These are phyloP conservation scores for Leistus spinibarbis DNA, from an alignment of 2,888 invertebrate species.

Conservation along the genomic window DNA sequence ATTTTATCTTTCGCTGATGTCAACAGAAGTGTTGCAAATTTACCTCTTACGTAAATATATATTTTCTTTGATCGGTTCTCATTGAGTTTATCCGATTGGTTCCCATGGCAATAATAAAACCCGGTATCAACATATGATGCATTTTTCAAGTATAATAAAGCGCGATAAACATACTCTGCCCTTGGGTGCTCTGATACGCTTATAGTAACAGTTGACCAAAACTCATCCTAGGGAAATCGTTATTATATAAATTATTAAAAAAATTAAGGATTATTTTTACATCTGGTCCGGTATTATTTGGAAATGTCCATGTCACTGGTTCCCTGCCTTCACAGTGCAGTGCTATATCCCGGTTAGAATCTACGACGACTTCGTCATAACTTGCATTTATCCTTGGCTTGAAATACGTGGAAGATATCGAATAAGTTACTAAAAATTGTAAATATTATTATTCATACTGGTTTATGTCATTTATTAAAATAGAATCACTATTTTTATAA, in stretches of 20 bases:
- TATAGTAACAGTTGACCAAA: constrained; percentile 40
- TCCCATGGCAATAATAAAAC: constrained; percentile 55
- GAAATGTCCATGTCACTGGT: constrained; percentile 55
- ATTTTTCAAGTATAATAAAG: constrained; percentile 55
- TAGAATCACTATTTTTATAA: too few species aligned
- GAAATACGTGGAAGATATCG: background rate
- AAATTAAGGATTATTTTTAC: constrained; percentile 35
- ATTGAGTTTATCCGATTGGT: constrained; percentile 52
- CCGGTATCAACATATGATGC: constrained; percentile 54
- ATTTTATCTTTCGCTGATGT: background rate
- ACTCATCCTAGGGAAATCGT: constrained; percentile 5
- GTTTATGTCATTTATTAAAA: too few species aligned
- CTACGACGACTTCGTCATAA: constrained; percentile 51
- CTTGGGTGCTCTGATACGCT: constrained; percentile 42
- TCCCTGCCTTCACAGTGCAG: constrained; percentile 58
- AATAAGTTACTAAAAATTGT: too few species aligned
- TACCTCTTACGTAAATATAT: constrained; percentile 64
- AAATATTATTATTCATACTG: too few species aligned
- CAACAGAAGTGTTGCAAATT: constrained; percentile 41
- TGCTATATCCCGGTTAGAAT: constrained; percentile 52
- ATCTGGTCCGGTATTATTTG: constrained; percentile 40
- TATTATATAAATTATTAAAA: background rate
- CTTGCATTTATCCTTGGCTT: constrained; percentile 47
- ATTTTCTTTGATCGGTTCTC: constrained; percentile 55
- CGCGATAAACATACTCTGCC: constrained; percentile 52